Evolutionary conservation across 2,888 invertebrate genomes (phyloP), one percentile per base, ranked within the genome.

Genomic region (Koerneria pararmatus): DNA sequence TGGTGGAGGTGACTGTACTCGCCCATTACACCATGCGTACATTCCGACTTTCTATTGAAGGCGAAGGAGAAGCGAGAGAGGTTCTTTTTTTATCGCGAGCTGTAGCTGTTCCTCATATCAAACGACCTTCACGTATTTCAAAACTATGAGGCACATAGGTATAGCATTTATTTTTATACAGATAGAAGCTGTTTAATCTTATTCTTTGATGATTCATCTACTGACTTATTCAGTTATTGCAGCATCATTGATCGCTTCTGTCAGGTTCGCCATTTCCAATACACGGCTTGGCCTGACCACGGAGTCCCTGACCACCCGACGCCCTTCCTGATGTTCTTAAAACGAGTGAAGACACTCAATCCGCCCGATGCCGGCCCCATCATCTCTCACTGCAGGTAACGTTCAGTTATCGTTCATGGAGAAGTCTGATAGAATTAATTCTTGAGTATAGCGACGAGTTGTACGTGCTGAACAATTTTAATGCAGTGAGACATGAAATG

Each of bases 281-380:
- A 97, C 84, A 98, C 97, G 0, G 97, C 97, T 3, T 98, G 98
- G 98, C 97, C 98, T 0, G 98, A 99, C 86, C 98, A 98, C 83
- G 97, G 88, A 1, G 97, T 98, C 2, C 97, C 98, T 1, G 97
- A 97, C 84, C 95, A 97, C 85, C 95, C 98, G 0, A 97, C 97
- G 0, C 97, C 97, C 0, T 94, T 98, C 87, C 87, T 98, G 74
- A 93, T 95, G 86, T 99, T 99, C 86, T 87, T 98, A 82, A 89
- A 93, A 64, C 89, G 98, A 69, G 95, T 98, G 22, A 90, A 91
- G 74, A 90, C 91, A 68, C 86, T 94, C 77, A 95, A 94, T 83
- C 92, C 93, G 0, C 88, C 90, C 3, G 95, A 95, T 74, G 90
- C 93, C 53, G 97, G 97, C 0, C 95, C 97, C 0, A 88, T 95